A percentile compares a stretch with the other conserved stretches of the same genome.
phyloP scores from a whole-genome alignment of 2,797 vertebrate genomes.

The Nothura maculosa region DNA sequence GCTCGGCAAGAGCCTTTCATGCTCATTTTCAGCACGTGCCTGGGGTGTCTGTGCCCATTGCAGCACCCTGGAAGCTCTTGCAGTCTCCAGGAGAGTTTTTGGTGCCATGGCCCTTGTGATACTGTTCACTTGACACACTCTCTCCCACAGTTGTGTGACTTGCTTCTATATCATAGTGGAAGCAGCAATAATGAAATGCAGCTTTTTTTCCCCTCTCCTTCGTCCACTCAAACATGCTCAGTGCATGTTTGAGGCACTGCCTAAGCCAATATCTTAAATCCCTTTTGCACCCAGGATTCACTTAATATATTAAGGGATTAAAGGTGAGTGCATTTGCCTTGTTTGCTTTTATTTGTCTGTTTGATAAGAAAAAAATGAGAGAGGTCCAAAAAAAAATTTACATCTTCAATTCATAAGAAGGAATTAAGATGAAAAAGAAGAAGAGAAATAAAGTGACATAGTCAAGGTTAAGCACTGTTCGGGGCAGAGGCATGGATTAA shows the following conservation, averaged over 20 bases:
- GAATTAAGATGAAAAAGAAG: background rate
- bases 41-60: background rate
- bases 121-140: rapidly evolving
- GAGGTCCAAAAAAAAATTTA: background rate
- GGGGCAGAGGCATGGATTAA: background rate
- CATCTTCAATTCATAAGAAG: background rate
- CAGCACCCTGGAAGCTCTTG: background rate
- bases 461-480: background rate
- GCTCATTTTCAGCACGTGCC: background rate
- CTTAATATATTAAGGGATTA: background rate
- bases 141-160: background rate
- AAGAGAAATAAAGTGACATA: background rate
- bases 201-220: rapidly evolving
- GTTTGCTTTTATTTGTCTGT: background rate
- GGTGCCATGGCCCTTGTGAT: background rate
- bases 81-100: background rate
- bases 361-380: background rate
- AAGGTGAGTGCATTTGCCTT: background rate
- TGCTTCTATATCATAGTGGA: background rate
- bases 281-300: rapidly evolving
- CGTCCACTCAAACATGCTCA: rapidly evolving
- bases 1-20: background rate
- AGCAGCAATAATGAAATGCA: background rate
- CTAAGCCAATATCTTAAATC: background rate
- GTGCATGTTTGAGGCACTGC: background rate